phyloP scores from a whole-genome alignment of 2,888 invertebrate genomes.

The Zygothrica quintamaculata region DNA sequence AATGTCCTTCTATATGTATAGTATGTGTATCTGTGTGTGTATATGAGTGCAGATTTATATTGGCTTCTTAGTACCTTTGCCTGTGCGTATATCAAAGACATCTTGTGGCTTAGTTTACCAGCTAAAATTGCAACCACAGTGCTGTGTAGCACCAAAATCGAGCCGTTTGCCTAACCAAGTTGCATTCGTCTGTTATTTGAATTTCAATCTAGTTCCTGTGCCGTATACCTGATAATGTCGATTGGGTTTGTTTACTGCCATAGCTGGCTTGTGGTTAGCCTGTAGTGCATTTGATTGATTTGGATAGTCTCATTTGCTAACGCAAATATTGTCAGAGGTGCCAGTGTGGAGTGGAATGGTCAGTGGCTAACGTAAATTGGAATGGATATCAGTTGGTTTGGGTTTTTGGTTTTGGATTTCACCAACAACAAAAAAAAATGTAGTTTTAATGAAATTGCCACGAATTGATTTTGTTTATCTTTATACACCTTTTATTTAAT shows the following conservation, averaged over 20 bases:
- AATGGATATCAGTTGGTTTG: conserved; percentile 3
- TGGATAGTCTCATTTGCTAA: conserved; percentile 68
- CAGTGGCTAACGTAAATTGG: not conserved
- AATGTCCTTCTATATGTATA: conserved; percentile 32
- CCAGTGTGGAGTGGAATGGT: conserved; percentile 6
- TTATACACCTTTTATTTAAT: conserved; percentile 69
- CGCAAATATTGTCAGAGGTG: conserved; percentile 60
- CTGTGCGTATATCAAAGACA: conserved; percentile 41
- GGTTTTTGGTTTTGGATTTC: conserved; percentile 18
- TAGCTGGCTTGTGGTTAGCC: conserved; percentile 61
- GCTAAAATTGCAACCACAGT: conserved; percentile 56
- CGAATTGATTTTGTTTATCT: conserved; percentile 57
- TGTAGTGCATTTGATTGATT: conserved; percentile 67
- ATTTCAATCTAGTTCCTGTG: not conserved
- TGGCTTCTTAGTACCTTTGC: conserved; percentile 7
- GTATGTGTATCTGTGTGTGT: conserved; percentile 5
- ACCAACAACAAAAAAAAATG: conserved; percentile 26
- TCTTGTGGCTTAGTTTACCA: conserved; percentile 52
- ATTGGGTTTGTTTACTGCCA: conserved; percentile 41
- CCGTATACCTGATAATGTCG: conserved; percentile 4
- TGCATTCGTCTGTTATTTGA: conserved; percentile 15
- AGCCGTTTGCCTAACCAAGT: conserved; percentile 44
- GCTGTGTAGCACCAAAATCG: conserved; percentile 40
- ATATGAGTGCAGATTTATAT: conserved; percentile 16
- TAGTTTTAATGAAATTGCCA: conserved; percentile 60